phyloP scores from a whole-genome alignment of 2,888 invertebrate genomes.

The Bruchidius siliquastri region DNA sequence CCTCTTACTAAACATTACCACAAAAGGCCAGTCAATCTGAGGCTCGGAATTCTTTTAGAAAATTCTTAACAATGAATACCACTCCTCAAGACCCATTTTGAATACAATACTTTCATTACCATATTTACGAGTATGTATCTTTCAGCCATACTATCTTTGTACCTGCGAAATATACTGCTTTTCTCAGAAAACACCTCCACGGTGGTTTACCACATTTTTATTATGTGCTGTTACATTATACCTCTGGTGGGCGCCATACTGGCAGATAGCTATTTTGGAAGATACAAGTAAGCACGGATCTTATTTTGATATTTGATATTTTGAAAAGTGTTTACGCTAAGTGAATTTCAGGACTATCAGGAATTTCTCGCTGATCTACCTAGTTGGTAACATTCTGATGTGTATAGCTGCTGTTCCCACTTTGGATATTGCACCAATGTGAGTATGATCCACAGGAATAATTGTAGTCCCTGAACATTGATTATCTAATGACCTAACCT shows the following conservation, averaged over 20 bases:
- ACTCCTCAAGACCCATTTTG: too few species aligned
- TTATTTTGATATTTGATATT: not conserved
- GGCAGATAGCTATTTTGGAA: conserved; percentile 74
- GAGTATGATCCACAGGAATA: too few species aligned
- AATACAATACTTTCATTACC: too few species aligned
- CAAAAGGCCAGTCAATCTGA: too few species aligned
- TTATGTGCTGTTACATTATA: conserved; percentile 71
- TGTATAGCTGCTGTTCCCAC: conserved; percentile 59
- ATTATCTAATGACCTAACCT: too few species aligned
- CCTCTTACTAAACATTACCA: too few species aligned
- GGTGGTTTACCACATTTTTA: conserved; percentile 71
- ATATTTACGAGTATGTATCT: conserved; percentile 12
- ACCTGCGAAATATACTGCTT: conserved; percentile 64
- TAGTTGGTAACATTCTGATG: conserved; percentile 64
- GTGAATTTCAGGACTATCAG: conserved; percentile 63
- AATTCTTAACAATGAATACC: too few species aligned
- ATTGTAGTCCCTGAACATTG: too few species aligned
- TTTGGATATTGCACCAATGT: conserved; percentile 55
- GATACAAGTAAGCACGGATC: conserved; percentile 53
- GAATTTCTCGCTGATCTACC: conserved; percentile 69
- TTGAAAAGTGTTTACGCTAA: not conserved
- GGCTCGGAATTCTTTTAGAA: too few species aligned
- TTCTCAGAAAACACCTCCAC: conserved; percentile 66
- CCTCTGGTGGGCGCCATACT: conserved; percentile 71
- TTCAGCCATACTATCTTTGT: conserved; percentile 75